phyloP scores from a whole-genome alignment of 1,140 invertebrate genomes.

The Samia ricini region DNA sequence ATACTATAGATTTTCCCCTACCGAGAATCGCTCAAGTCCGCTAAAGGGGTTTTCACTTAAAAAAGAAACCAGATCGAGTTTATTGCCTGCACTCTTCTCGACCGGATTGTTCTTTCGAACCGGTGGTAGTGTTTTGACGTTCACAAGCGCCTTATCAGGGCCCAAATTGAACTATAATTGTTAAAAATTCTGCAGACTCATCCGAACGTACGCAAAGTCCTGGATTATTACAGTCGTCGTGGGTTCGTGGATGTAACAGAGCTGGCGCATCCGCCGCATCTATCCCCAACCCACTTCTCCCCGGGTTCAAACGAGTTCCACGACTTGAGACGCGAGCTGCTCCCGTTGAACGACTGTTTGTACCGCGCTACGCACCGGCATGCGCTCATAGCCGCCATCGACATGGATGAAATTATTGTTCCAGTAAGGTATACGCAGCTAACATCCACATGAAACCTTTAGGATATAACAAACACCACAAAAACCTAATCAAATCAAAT shows the following conservation, averaged over 20 bases:
- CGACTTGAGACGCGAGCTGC: neutral
- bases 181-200: neutral
- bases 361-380: neutral
- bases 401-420: slow-evolving; percentile 9
- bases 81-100: neutral
- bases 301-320: neutral
- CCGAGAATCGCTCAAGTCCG: too few relatives aligned
- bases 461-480: neutral
- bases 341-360: slow-evolving; percentile 7
- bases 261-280: neutral
- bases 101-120: too few relatives aligned
- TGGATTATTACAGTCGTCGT: neutral
- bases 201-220: neutral
- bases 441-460: neutral
- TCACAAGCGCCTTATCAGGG: too few relatives aligned
- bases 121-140: too few relatives aligned
- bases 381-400: neutral
- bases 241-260: slow-evolving; percentile 5
- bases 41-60: too few relatives aligned
- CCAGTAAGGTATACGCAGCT: neutral
- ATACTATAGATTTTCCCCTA: neutral
- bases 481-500: neutral
- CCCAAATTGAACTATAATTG: neutral
- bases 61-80: too few relatives aligned
- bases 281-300: neutral